phyloP scores from a whole-genome alignment of 2,797 vertebrate species.

The Acanthiza pusilla region DNA sequence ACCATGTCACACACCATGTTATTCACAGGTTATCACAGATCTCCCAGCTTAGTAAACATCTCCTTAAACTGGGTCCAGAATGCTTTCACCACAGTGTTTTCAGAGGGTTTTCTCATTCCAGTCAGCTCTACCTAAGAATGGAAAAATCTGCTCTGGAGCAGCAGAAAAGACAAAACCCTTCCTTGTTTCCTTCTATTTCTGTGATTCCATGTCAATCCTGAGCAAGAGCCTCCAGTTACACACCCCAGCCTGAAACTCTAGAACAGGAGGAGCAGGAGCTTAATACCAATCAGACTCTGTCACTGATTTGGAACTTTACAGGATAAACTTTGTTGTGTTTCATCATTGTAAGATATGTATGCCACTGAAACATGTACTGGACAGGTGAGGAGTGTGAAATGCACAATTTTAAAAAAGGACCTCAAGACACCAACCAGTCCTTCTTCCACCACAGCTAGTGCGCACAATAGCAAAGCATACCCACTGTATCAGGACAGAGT shows the following conservation, averaged over 20 bases:
- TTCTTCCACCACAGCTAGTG: not conserved
- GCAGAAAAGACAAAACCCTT: not conserved
- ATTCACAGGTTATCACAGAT: not conserved
- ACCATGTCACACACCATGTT: not conserved
- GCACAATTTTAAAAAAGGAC: not conserved
- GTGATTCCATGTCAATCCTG: not conserved
- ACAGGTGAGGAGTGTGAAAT: not conserved
- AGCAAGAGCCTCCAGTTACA: not conserved
- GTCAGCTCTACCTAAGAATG: not conserved
- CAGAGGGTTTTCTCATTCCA: not conserved
- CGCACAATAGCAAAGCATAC: not conserved
- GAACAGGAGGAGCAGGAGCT: not conserved
- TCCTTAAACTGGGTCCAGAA: not conserved
- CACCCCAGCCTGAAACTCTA: not conserved
- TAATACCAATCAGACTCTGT: not conserved
- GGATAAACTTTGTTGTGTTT: not conserved
- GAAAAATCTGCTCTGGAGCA: not conserved
- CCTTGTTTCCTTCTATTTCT: not conserved
- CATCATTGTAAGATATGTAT: not conserved
- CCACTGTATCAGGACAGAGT: not conserved
- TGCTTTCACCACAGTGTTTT: not conserved
- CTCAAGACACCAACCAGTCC: not conserved
- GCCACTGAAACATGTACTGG: not conserved
- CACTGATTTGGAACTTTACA: not conserved
- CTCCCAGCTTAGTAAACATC: not conserved